These are phyloP conservation scores for Drosophila nigricruria DNA, from an alignment of 2,888 invertebrate species.

Conservation along the genomic window DNA sequence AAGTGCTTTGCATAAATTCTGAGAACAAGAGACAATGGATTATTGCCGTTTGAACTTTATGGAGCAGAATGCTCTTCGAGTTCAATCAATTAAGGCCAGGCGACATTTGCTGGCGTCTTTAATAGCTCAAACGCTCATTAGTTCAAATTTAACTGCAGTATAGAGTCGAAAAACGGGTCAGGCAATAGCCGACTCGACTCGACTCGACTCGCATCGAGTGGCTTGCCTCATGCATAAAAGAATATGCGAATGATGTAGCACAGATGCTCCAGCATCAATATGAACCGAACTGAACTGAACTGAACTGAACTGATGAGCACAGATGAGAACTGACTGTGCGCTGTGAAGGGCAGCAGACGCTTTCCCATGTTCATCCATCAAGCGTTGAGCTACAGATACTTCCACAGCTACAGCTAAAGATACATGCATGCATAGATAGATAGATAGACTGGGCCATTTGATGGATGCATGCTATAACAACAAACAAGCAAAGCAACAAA, in stretches of 20 bases:
- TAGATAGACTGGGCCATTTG: constrained; percentile 53
- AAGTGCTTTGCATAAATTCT: constrained; percentile 69
- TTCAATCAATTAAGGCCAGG: constrained; percentile 62
- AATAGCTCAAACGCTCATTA: constrained; percentile 24
- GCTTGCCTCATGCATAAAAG: constrained; percentile 61
- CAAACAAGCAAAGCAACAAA: constrained; percentile 13
- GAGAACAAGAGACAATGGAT: constrained; percentile 34
- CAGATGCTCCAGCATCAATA: constrained; percentile 35
- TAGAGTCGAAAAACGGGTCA: neutral
- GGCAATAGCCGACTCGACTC: constrained; percentile 4
- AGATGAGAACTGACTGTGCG: constrained; percentile 5
- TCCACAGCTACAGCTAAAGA: constrained; percentile 8
- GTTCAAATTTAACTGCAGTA: constrained; percentile 48
- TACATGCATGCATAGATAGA: constrained; percentile 16
- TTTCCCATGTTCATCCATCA: constrained; percentile 59
- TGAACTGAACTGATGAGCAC: constrained; percentile 18
- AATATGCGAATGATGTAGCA: constrained; percentile 60
- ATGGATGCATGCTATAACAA: constrained; percentile 56
- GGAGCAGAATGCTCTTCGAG: neutral
- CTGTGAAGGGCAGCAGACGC: constrained; percentile 34
- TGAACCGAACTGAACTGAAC: constrained; percentile 17
- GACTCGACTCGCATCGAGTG: constrained; percentile 20
- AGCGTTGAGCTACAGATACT: constrained; percentile 38
- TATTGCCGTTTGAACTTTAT: constrained; percentile 29
- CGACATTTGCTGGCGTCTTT: constrained; percentile 13